Conservation (phyloP, 2,888 invertebrate species). For the Papilio elwesi region DNA sequence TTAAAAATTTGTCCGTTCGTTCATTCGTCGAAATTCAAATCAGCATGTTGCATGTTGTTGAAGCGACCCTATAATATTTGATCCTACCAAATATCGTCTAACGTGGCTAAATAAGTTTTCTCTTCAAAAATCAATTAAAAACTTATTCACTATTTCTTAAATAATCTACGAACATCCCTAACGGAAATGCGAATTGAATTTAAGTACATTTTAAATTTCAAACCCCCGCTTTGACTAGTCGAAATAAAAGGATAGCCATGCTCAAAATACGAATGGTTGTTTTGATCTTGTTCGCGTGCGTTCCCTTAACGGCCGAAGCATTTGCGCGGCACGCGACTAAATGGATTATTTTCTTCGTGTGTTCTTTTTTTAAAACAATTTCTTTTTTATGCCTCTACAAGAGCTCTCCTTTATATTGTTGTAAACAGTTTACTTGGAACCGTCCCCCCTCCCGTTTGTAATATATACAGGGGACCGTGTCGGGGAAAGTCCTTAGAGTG, state of each 20-base stretch:
- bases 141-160: neutral
- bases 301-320: constrained; percentile 76
- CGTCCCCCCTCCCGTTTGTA: constrained; percentile 41
- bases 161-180: constrained; percentile 29
- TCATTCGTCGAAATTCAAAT: no score
- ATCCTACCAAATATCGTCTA: no score
- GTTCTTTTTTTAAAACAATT: constrained; percentile 76
- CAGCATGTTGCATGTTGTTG: no score
- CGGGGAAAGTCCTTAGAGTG: constrained; percentile 42
- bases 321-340: constrained; percentile 79
- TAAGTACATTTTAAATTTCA: constrained; percentile 81
- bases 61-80: no score
- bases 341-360: constrained; percentile 83
- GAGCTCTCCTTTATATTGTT: constrained; percentile 46
- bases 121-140: neutral
- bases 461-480: neutral
- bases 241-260: constrained; percentile 77
- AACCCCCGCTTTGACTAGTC: constrained; percentile 75
- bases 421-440: constrained; percentile 56
- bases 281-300: constrained; percentile 76
- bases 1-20: no score
- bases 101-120: neutral
- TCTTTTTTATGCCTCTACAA: constrained; percentile 52
- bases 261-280: constrained; percentile 71
- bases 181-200: constrained; percentile 81